These are phyloP conservation scores for Sebastes alutus DNA, from an alignment of 2,797 vertebrate genomes.

Conservation along the genomic window DNA sequence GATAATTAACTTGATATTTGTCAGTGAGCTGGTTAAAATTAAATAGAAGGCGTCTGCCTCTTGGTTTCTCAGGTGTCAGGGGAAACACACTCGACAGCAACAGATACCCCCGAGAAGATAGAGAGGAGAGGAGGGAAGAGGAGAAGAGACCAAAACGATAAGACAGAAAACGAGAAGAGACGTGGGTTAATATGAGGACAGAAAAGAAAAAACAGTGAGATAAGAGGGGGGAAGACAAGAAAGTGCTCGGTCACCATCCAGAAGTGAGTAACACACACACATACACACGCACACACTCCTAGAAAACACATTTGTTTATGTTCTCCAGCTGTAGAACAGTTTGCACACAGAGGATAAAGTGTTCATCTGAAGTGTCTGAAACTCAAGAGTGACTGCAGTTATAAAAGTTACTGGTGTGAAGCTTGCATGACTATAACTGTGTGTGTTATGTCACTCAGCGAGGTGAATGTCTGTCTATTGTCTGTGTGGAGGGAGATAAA, in stretches of 20 bases:
- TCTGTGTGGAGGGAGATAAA: constrained; percentile 58
- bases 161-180: constrained; percentile 7
- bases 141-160: constrained; percentile 4
- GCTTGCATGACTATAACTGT: constrained; percentile 14
- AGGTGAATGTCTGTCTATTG: constrained; percentile 59
- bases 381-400: constrained; percentile 18
- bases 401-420: constrained; percentile 2
- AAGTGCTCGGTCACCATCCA: background rate
- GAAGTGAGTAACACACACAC: constrained; percentile 46
- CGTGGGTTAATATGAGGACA: constrained; percentile 17
- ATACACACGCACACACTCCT: constrained; percentile 5
- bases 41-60: constrained; percentile 41
- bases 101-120: constrained; percentile 63
- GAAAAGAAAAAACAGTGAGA: background rate
- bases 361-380: constrained; percentile 24
- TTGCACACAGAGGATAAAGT: constrained; percentile 18
- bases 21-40: constrained; percentile 75
- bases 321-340: background rate
- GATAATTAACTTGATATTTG: constrained; percentile 22
- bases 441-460: constrained; percentile 46
- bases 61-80: constrained; percentile 71
- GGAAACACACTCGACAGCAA: constrained; percentile 66
- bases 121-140: constrained; percentile 11
- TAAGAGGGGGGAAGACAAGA: background rate
- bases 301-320: constrained; percentile 28